Percentiles rank a stretch among this genome's conserved stretches.
These are phyloP conservation scores for Stomatorhinus ivindoensis DNA, from an alignment of 2,113 vertebrate genomes.

Conservation along the genomic window DNA sequence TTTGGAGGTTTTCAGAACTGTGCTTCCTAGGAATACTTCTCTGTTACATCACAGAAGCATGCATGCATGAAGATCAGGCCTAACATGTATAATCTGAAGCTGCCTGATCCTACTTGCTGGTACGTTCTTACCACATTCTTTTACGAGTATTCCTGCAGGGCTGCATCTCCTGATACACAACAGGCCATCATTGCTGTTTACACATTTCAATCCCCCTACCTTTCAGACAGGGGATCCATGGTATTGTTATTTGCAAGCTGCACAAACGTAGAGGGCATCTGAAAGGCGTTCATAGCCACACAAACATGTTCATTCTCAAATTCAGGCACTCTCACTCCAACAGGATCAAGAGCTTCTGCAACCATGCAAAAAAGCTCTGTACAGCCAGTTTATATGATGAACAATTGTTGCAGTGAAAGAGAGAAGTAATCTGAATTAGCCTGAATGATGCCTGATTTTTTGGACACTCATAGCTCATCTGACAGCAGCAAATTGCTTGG, in stretches of 20 bases:
- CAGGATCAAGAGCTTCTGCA: neutral
- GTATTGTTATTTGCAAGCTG: neutral
- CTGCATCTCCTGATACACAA: neutral
- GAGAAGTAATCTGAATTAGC: neutral
- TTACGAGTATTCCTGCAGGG: neutral
- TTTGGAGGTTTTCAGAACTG: neutral
- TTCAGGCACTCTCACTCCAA: neutral
- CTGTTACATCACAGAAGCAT: neutral
- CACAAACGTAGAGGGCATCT: neutral
- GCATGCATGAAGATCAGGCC: neutral
- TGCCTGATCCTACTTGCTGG: neutral
- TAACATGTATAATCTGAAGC: neutral
- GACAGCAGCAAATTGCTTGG: neutral
- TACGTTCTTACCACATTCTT: neutral
- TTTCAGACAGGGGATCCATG: neutral
- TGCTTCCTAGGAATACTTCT: neutral
- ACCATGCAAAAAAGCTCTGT: neutral
- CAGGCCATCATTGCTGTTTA: neutral
- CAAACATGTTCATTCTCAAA: neutral
- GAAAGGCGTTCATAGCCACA: neutral
- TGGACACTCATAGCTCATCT: neutral
- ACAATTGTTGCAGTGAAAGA: neutral
- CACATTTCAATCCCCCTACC: neutral
- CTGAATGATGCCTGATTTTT: neutral
- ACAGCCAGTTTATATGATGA: neutral